These are phyloP conservation scores for Oreochromis spilurus DNA, from an alignment of 2,113 vertebrate genomes.

Conservation along the genomic window DNA sequence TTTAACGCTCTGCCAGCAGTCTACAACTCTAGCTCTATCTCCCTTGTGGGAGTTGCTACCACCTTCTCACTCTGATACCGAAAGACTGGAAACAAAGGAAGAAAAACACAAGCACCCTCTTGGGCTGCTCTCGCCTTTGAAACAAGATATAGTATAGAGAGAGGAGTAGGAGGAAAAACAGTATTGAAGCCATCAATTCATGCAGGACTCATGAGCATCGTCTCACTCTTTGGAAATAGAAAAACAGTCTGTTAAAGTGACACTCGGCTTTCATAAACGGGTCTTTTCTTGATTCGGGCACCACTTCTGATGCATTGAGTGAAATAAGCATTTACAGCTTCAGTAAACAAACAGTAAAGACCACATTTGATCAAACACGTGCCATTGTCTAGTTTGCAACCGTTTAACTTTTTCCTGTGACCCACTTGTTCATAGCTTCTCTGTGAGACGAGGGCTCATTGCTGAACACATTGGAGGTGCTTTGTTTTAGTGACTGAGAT, in stretches of 20 bases:
- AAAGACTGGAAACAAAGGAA: constrained; percentile 60
- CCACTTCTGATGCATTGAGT: not conserved
- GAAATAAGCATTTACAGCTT: not conserved
- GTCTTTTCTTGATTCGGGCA: not conserved
- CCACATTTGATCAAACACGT: not conserved
- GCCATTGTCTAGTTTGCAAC: not conserved
- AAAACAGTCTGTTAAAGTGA: not conserved
- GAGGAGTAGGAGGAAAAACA: constrained; percentile 34
- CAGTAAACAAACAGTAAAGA: not conserved
- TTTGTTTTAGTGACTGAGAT: not conserved
- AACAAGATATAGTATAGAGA: constrained; percentile 45
- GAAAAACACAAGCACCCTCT: constrained; percentile 48
- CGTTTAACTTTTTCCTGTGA: not conserved
- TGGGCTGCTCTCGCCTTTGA: constrained; percentile 47
- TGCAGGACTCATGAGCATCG: constrained; percentile 15
- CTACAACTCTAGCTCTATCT: constrained; percentile 39
- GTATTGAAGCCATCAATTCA: constrained; percentile 51
- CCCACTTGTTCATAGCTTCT: not conserved
- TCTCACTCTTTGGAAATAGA: not conserved
- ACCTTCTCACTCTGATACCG: constrained; percentile 50
- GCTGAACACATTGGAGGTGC: not conserved
- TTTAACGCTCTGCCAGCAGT: constrained; percentile 43
- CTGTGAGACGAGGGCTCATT: not conserved
- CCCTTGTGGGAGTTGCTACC: constrained; percentile 46
- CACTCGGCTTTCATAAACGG: not conserved